Conservation (phyloP, 1,140 invertebrate species). For the Papilio dardanus region DNA sequence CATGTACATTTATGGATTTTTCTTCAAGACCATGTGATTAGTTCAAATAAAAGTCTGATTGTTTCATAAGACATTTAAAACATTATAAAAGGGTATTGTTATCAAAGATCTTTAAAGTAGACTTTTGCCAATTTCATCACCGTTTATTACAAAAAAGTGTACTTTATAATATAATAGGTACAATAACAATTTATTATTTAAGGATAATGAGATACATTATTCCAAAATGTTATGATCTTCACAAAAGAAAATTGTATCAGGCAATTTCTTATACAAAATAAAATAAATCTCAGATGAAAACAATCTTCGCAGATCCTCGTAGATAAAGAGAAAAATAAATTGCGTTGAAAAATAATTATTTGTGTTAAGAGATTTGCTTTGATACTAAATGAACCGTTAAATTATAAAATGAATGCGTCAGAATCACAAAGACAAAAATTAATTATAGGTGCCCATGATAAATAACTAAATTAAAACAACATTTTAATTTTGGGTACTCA, state of each 20-base stretch:
- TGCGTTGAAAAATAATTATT: background rate
- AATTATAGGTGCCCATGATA: background rate
- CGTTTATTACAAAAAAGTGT: background rate
- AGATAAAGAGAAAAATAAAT: slow-evolving; percentile 7
- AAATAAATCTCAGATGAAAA: background rate
- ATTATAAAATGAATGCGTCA: background rate
- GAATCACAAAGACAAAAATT: background rate
- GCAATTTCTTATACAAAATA: background rate
- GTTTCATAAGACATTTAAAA: too few species aligned
- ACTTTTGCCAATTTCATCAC: too few species aligned
- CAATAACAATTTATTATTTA: background rate
- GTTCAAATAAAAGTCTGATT: too few species aligned
- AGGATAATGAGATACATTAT: background rate
- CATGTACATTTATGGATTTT: too few species aligned
- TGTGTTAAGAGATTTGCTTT: background rate
- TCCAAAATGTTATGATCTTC: background rate
- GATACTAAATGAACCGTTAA: slow-evolving; percentile 7
- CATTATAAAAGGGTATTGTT: too few species aligned
- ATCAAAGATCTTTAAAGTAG: too few species aligned
- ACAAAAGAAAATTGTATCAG: background rate
- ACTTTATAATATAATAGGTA: background rate
- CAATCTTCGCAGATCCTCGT: background rate
- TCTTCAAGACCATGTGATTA: too few species aligned
- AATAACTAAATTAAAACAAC: background rate
- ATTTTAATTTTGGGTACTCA: background rate